Conservation (phyloP, 2,797 vertebrate species). For the Bryconaethiops microstoma region DNA sequence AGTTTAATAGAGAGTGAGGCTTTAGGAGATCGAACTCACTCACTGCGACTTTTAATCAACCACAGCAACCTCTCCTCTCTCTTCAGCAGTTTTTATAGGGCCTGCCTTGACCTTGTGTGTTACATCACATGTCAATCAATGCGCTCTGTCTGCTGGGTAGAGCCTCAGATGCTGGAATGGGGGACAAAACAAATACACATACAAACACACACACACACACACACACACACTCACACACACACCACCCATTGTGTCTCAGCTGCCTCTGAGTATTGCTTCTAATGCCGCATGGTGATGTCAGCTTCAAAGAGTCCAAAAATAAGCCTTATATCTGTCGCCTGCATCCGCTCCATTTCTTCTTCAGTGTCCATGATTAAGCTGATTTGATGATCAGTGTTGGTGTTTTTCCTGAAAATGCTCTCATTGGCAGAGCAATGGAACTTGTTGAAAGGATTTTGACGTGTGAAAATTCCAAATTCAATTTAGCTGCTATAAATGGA, state of each 20-base stretch:
- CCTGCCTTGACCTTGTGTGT: constrained; percentile 39
- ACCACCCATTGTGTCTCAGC: constrained; percentile 13
- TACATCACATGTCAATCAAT: constrained; percentile 29
- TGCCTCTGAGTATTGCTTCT: constrained; percentile 15
- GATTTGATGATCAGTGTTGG: neutral
- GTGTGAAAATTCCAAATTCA: neutral
- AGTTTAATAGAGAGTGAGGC: constrained; percentile 69
- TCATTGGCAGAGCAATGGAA: no score
- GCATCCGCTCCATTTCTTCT: neutral
- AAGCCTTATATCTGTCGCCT: constrained; percentile 9
- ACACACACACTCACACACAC: constrained; percentile 18
- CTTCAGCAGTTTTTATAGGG: constrained; percentile 62
- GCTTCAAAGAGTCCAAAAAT: neutral
- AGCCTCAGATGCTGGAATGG: constrained; percentile 15
- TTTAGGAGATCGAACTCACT: constrained; percentile 63
- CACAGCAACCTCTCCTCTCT: constrained; percentile 58
- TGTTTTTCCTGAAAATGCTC: neutral
- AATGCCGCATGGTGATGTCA: constrained; percentile 11
- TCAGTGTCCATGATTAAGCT: neutral
- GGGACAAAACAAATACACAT: neutral
- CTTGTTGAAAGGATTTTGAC: neutral
- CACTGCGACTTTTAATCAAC: constrained; percentile 26
- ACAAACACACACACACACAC: constrained; percentile 18
- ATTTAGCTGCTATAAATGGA: neutral
- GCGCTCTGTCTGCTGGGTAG: constrained; percentile 4